These are phyloP conservation scores for Saxicola maurus DNA, from an alignment of 2,797 vertebrate genomes.

Conservation along the genomic window DNA sequence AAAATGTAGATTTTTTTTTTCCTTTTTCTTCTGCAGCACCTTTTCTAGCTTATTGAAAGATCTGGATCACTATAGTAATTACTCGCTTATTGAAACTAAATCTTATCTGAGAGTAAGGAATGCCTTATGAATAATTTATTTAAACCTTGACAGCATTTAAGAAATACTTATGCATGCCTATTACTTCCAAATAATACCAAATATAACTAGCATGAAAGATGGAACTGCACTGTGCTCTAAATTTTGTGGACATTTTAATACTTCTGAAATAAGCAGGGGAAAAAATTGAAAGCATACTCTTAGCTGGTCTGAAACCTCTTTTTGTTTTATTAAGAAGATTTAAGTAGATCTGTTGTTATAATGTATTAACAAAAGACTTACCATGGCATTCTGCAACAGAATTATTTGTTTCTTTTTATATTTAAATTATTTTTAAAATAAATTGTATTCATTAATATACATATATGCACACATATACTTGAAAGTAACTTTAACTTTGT, in stretches of 20 bases:
- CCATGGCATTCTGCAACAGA: fast-evolving
- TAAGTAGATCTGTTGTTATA: neutral
- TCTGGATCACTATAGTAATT: neutral
- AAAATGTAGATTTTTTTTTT: neutral
- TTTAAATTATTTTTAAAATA: neutral
- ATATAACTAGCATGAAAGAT: neutral
- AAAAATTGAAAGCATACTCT: neutral
- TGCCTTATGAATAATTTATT: constrained; percentile 2
- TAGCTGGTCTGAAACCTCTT: neutral
- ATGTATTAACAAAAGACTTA: neutral
- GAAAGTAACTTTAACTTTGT: neutral
- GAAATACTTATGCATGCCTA: neutral
- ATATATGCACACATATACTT: neutral
- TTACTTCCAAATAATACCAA: neutral
- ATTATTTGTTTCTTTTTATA: neutral
- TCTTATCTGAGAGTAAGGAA: neutral
- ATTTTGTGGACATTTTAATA: neutral
- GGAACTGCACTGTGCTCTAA: neutral
- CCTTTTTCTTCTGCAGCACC: neutral
- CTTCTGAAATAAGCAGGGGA: neutral
- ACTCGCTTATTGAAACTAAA: neutral
- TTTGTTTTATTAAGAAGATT: neutral
- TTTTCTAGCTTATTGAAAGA: neutral
- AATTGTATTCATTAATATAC: neutral
- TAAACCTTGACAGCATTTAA: neutral